These are phyloP conservation scores for Notodonta ziczac DNA, from an alignment of 2,888 invertebrate species.

Conservation along the genomic window DNA sequence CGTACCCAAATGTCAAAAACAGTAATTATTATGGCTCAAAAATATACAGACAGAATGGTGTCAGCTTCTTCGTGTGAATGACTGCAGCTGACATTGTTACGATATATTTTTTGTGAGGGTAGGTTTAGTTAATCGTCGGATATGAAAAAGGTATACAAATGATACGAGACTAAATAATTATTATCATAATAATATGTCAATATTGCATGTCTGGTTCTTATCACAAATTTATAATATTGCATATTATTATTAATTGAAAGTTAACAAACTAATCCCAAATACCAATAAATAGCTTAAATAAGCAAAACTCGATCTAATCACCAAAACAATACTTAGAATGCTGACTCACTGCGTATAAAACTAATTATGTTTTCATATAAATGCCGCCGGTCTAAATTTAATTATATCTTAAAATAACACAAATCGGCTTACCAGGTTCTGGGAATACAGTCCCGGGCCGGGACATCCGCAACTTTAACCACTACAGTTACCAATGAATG, in stretches of 20 bases:
- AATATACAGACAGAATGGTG: too few species aligned
- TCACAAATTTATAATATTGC: too few species aligned
- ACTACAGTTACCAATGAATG: constrained; percentile 26
- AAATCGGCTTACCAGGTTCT: constrained; percentile 74
- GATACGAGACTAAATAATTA: too few species aligned
- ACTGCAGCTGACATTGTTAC: too few species aligned
- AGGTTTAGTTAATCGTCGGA: too few species aligned
- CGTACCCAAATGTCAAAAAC: too few species aligned
- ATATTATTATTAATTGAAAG: not conserved
- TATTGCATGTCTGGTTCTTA: too few species aligned
- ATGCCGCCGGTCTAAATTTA: constrained; percentile 76
- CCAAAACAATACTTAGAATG: constrained; percentile 61
- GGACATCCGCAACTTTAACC: constrained; percentile 50
- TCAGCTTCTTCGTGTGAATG: too few species aligned
- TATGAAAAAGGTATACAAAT: too few species aligned
- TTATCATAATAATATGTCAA: too few species aligned
- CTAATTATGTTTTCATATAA: constrained; percentile 78
- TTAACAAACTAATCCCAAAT: constrained; percentile 8
- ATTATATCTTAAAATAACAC: constrained; percentile 80
- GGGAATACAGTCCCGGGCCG: constrained; percentile 59
- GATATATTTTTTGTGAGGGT: too few species aligned
- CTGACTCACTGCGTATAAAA: constrained; percentile 67
- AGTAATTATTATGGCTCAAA: too few species aligned
- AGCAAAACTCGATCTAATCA: constrained; percentile 31
- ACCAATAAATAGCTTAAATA: constrained; percentile 18